Evolutionary conservation across 2,113 vertebrate genomes (phyloP).

Genomic region (Lophotis ruficrista): DNA sequence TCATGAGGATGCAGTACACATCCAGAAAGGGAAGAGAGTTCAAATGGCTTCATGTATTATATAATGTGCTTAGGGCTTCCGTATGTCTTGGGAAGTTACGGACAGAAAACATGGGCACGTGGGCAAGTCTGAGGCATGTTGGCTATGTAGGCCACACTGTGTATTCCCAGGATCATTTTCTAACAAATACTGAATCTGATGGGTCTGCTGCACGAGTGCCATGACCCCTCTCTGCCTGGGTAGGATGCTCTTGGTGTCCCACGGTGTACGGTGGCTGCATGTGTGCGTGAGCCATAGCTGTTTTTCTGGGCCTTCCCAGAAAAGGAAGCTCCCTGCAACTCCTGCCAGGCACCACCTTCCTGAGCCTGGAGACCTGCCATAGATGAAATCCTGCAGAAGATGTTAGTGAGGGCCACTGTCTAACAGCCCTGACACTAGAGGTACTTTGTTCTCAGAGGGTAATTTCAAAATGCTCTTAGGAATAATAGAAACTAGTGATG

Average conservation of each 20-base stretch:
- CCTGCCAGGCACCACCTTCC: not conserved
- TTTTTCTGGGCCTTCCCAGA: not conserved
- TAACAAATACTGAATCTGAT: not conserved
- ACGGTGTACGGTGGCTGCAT: rapidly evolving
- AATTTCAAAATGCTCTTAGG: not conserved
- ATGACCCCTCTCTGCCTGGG: not conserved
- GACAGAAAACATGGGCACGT: not conserved
- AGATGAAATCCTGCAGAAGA: not conserved
- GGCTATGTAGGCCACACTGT: not conserved
- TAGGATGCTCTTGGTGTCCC: not conserved
- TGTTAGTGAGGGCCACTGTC: not conserved
- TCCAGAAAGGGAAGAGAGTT: not conserved
- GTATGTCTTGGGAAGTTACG: not conserved
- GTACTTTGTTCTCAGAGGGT: not conserved
- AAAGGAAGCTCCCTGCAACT: not conserved
- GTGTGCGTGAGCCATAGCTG: not conserved
- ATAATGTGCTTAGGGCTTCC: not conserved
- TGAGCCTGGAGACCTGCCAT: not conserved
- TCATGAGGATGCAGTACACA: not conserved
- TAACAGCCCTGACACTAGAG: not conserved
- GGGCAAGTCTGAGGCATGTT: not conserved
- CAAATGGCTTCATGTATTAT: not conserved
- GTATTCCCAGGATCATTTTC: not conserved
- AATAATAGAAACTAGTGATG: not conserved
- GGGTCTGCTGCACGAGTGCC: rapidly evolving